Evolutionary conservation across 2,113 vertebrate species (phyloP).

Genomic region (Stomatorhinus ivindoensis): DNA sequence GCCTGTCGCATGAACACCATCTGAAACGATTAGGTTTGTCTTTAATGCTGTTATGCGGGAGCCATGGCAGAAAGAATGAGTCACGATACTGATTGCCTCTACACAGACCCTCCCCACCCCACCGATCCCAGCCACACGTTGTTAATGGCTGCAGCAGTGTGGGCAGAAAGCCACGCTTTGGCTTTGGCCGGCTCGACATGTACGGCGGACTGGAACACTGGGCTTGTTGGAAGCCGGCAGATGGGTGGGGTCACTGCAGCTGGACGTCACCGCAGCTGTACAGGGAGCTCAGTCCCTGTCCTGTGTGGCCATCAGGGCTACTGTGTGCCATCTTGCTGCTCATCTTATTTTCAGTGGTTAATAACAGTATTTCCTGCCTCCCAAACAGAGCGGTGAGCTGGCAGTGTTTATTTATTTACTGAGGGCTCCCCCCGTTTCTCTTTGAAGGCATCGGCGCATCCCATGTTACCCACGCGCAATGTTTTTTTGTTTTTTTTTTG

Average conservation of each 20-base stretch:
- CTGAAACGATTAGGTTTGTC: slow-evolving; percentile 57
- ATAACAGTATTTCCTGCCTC: slow-evolving; percentile 6
- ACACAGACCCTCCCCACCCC: slow-evolving; percentile 10
- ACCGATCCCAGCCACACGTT: neutral
- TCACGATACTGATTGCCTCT: slow-evolving; percentile 59
- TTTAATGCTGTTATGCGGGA: slow-evolving; percentile 60
- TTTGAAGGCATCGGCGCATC: neutral
- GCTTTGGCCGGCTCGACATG: neutral
- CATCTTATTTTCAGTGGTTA: slow-evolving; percentile 26
- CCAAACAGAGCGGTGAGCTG: slow-evolving; percentile 4
- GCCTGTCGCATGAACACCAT: slow-evolving; percentile 45
- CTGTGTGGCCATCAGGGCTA: too few relatives aligned
- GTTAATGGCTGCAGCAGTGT: slow-evolving; percentile 13
- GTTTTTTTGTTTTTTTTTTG: neutral
- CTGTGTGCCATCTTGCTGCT: neutral
- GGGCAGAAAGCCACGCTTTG: neutral
- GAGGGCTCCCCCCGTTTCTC: neutral
- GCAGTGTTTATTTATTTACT: slow-evolving; percentile 1
- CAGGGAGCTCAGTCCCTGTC: neutral
- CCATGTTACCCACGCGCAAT: neutral
- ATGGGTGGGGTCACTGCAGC: neutral
- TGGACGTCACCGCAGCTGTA: neutral
- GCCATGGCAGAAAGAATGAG: slow-evolving; percentile 58
- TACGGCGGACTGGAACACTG: neutral
- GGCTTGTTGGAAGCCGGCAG: neutral